Base-by-base conservation (phyloP, 2,888 invertebrate genomes). In the Morpho helenor region DNA sequence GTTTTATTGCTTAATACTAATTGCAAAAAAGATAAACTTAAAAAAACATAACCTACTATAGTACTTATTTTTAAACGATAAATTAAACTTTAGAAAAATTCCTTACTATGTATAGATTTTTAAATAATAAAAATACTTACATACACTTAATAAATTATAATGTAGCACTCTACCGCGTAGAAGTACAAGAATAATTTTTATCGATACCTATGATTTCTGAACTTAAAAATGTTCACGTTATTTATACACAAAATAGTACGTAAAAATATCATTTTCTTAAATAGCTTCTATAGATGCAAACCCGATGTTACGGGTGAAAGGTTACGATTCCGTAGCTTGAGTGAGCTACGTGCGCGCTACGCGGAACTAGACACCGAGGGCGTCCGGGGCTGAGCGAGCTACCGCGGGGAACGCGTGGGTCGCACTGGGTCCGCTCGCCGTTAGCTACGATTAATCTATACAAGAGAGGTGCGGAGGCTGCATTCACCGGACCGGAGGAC, bases 371-470 rank as follows among this genome's bases (percentile, higher is more conserved):
- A 54, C 51, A 58, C 64, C 64, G 63, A 62, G 64, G 57, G 64
- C 61, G 52, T 57, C 64, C 60, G 56, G 60, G 60, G 66, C 62
- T 57, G 67, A 70, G 69, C 79, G 77, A 72, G 80, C 82, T 74
- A 75, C 75, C 79, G 79, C 79, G 75, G 71, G 72, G 80, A 80
- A 78, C 82, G 84, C 86, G 82, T 82, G 82, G 82, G 77, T 82
- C 77, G 84, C 78, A 88, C 89, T 73, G 86, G 77, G 79, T 80
- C 74, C 75, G 81, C 74, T 78, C 75, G 73, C 75, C 74, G 78
- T 72, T 79, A 74, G 76, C 77, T 72, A 74, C 84, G 85, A 88
- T 87, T 88, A 88, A 89, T 89, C 89, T 85, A 89, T 87, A 89
- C 82, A 75, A 76, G 84, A 77, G 82, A 78, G 79, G 80, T 80